phyloP scores from a whole-genome alignment of 2,113 vertebrate genomes.

The Prietella phreatophila region DNA sequence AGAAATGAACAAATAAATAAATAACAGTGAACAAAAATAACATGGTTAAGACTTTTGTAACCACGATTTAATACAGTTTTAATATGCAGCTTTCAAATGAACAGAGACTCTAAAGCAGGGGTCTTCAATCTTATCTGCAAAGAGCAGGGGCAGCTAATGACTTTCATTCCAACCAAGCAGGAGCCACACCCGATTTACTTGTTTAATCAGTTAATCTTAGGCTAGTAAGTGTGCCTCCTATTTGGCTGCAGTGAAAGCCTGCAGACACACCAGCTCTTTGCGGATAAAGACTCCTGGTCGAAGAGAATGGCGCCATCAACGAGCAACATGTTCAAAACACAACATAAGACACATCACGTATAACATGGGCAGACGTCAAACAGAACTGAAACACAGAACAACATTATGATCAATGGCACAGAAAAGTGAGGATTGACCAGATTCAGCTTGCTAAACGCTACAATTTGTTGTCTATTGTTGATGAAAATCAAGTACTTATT shows the following conservation, averaged over 20 bases:
- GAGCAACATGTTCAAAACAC: constrained; percentile 48
- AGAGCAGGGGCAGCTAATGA: background rate
- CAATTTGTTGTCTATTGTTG: background rate
- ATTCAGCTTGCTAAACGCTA: background rate
- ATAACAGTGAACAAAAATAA: constrained; percentile 69
- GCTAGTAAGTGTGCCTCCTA: background rate
- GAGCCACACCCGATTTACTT: background rate
- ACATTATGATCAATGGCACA: constrained; percentile 54
- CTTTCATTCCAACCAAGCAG: constrained; percentile 7
- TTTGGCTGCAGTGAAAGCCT: background rate
- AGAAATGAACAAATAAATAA: background rate
- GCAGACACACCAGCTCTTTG: background rate
- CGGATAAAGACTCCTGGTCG: background rate
- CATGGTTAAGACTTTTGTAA: constrained; percentile 54
- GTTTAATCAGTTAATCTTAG: background rate
- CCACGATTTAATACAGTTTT: constrained; percentile 44
- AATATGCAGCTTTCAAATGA: constrained; percentile 47
- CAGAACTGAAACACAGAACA: constrained; percentile 44
- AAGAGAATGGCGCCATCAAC: constrained; percentile 26
- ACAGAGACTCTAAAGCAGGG: background rate
- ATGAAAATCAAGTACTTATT: background rate
- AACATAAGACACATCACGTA: constrained; percentile 62
- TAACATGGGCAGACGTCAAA: constrained; percentile 45
- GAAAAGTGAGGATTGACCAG: constrained; percentile 41
- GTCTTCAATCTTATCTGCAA: background rate